phyloP scores from a whole-genome alignment of 2,888 invertebrate genomes.

The Allophyes oxyacanthae region DNA sequence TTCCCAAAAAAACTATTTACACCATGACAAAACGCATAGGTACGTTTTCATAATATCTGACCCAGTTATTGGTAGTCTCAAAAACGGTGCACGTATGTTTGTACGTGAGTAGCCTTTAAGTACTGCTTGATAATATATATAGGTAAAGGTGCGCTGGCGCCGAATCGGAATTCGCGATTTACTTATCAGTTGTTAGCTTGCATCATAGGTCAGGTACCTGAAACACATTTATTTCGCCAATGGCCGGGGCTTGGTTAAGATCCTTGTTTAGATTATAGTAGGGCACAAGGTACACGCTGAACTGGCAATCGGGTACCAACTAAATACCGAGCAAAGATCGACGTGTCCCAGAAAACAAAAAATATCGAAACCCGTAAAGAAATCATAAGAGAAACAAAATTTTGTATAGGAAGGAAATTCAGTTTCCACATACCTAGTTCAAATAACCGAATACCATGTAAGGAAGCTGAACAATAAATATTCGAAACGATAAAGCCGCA shows the following conservation, averaged over 20 bases:
- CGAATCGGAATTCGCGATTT: slow-evolving; percentile 13
- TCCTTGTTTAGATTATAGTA: no score
- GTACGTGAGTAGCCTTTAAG: slow-evolving; percentile 2
- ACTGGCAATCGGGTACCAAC: no score
- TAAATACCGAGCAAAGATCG: no score
- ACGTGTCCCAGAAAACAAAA: no score
- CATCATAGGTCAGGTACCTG: slow-evolving; percentile 1
- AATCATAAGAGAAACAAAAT: no score
- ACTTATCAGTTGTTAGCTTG: slow-evolving; percentile 1
- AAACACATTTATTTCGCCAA: neutral
- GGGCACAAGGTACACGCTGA: no score
- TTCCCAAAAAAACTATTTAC: no score
- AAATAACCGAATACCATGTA: neutral
- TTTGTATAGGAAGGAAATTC: no score
- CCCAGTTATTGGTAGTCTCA: slow-evolving; percentile 28
- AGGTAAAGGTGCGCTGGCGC: slow-evolving; percentile 10
- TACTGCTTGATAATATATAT: slow-evolving; percentile 16
- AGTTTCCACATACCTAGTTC: no score
- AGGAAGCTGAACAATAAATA: slow-evolving; percentile 5
- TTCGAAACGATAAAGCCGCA: slow-evolving; percentile 5
- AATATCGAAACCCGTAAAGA: no score
- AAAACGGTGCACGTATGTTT: slow-evolving; percentile 16
- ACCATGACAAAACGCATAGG: no score
- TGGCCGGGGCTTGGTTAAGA: no score
- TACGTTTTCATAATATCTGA: slow-evolving; percentile 43